Evolutionary conservation across 2,888 invertebrate species (phyloP).

Genomic region (Hypolimnas misippus): DNA sequence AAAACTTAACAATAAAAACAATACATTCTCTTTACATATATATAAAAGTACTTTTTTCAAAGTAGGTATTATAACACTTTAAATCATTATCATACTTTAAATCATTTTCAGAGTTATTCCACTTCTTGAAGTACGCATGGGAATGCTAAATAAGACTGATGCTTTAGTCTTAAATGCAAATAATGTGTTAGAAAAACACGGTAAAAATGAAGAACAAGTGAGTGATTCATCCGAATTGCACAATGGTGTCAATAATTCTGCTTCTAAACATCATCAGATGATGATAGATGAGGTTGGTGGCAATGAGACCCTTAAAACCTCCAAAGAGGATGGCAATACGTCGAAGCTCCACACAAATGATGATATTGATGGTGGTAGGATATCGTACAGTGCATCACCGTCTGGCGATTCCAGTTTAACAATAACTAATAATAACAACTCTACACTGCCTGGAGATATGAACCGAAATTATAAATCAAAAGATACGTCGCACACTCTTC

Average conservation of each 20-base stretch:
- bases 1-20: background rate
- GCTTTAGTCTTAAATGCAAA: background rate
- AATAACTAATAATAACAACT: background rate
- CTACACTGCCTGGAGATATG: background rate
- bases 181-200: background rate
- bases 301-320: background rate
- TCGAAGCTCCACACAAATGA: background rate
- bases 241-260: background rate
- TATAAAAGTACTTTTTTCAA: background rate
- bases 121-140: background rate
- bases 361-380: background rate
- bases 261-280: background rate
- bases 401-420: background rate
- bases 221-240: background rate
- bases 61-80: background rate
- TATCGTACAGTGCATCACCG: background rate
- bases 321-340: background rate
- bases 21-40: too few species aligned
- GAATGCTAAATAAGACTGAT: slow-evolving; percentile 11
- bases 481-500: slow-evolving; percentile 15
- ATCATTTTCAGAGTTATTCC: slow-evolving; percentile 34
- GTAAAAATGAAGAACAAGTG: background rate
- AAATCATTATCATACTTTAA: background rate
- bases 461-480: background rate
- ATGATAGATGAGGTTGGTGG: background rate